A percentile compares a stretch with the other conserved stretches of the same genome.
Conservation (phyloP, 2,888 invertebrate genomes). For the Mythimna impura region DNA sequence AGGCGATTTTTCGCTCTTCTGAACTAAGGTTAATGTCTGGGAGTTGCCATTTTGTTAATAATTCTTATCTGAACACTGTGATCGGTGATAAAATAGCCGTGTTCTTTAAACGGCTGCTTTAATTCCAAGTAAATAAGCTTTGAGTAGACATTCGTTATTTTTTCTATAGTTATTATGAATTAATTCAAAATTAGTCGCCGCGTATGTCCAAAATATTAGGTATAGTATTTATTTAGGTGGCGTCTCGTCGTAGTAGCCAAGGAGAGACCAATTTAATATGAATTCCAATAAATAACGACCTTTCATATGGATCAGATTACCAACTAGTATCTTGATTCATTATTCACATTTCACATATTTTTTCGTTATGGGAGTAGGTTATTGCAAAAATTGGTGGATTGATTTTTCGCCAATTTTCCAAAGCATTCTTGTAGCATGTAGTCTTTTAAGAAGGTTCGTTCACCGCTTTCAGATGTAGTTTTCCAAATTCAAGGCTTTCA, state of each 20-base stretch:
- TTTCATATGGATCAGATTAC: not conserved
- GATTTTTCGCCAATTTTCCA: not conserved
- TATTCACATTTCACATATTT: not conserved
- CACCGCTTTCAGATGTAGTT: not conserved
- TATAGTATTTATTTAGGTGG: slow-evolving; percentile 22
- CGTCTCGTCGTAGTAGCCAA: slow-evolving; percentile 29
- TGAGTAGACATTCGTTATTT: slow-evolving; percentile 40
- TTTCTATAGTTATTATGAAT: slow-evolving; percentile 26
- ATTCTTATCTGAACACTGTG: slow-evolving; percentile 48
- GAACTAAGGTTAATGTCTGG: slow-evolving; percentile 44
- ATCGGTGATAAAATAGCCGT: slow-evolving; percentile 48
- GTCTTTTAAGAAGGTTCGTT: not conserved
- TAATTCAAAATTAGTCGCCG: slow-evolving; percentile 22
- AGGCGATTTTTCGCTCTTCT: slow-evolving; percentile 35
- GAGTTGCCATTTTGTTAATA: slow-evolving; percentile 48
- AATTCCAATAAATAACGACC: slow-evolving; percentile 41
- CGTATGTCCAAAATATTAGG: slow-evolving; percentile 27
- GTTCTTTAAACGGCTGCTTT: slow-evolving; percentile 43
- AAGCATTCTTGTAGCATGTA: not conserved
- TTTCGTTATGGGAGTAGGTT: not conserved
- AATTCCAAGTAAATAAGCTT: slow-evolving; percentile 48
- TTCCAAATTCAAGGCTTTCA: not conserved
- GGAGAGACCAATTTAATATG: slow-evolving; percentile 30
- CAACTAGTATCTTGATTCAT: not conserved
- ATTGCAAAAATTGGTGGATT: not conserved